Evolutionary conservation across 2,113 vertebrate genomes (phyloP).

Genomic region (Pan paniscus): DNA sequence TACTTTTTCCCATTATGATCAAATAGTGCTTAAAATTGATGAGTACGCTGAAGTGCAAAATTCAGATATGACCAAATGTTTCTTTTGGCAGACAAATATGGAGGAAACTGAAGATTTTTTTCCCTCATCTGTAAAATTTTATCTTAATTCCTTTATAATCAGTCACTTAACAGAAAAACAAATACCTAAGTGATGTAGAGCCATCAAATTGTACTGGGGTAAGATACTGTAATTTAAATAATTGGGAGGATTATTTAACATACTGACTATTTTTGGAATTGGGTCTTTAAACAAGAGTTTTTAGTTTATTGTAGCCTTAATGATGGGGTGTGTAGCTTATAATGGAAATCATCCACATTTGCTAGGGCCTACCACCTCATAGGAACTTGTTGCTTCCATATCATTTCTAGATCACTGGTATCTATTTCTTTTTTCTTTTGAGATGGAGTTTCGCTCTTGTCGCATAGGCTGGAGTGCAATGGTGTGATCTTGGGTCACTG

Average conservation of each 20-base stretch:
- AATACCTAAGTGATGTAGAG: slow-evolving; percentile 3
- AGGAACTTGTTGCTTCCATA: neutral
- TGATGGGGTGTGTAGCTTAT: neutral
- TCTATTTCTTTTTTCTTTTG: too few species aligned
- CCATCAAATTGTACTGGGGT: slow-evolving; percentile 29
- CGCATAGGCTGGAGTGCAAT: too few species aligned
- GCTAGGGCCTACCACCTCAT: neutral
- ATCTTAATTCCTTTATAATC: slow-evolving; percentile 46
- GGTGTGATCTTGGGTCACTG: too few species aligned
- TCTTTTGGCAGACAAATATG: slow-evolving; percentile 45
- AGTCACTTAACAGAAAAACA: slow-evolving; percentile 4
- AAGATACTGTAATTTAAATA: slow-evolving; percentile 24
- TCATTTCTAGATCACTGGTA: slow-evolving; percentile 5
- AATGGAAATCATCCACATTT: neutral
- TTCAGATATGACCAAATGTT: slow-evolving; percentile 44
- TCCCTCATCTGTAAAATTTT: slow-evolving; percentile 52
- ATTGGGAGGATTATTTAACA: slow-evolving; percentile 32
- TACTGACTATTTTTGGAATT: slow-evolving; percentile 9
- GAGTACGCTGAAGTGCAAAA: slow-evolving; percentile 43
- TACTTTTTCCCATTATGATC: slow-evolving; percentile 13
- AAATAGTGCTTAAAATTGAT: slow-evolving; percentile 36
- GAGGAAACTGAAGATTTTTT: slow-evolving; percentile 39
- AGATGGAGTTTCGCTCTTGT: too few species aligned
- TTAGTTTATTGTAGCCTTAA: neutral
- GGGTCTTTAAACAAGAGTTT: neutral